Conservation (phyloP, 2,113 vertebrate genomes). For the Muntiacus reevesi region DNA sequence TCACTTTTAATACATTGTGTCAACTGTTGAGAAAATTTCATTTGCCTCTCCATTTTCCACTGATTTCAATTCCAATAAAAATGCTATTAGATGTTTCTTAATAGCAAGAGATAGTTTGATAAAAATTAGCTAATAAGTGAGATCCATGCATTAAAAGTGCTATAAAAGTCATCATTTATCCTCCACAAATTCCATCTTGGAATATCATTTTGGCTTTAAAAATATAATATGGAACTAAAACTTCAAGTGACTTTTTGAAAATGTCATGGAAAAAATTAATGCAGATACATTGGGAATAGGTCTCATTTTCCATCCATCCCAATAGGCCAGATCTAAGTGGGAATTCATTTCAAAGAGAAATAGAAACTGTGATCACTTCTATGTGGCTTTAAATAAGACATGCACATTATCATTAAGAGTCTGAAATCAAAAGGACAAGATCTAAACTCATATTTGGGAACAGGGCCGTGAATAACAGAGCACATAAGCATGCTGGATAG, state of each 20-base stretch:
- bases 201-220: background rate
- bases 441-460: background rate
- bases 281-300: background rate
- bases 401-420: background rate
- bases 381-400: slow-evolving; percentile 5
- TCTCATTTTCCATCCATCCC: background rate
- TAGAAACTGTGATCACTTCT: background rate
- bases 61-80: background rate
- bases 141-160: background rate
- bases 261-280: background rate
- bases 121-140: background rate
- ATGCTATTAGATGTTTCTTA: background rate
- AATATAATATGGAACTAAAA: background rate
- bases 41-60: background rate
- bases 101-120: background rate
- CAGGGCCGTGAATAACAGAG: background rate
- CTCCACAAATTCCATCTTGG: background rate
- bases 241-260: slow-evolving; percentile 2
- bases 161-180: background rate
- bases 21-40: background rate
- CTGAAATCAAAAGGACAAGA: slow-evolving; percentile 42
- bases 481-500: background rate
- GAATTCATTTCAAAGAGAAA: slow-evolving; percentile 7
- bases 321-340: background rate
- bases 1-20: background rate